phyloP scores from a whole-genome alignment of 92 coral and sea anemone genomes.

The Hydrozoanthus gracilis region DNA sequence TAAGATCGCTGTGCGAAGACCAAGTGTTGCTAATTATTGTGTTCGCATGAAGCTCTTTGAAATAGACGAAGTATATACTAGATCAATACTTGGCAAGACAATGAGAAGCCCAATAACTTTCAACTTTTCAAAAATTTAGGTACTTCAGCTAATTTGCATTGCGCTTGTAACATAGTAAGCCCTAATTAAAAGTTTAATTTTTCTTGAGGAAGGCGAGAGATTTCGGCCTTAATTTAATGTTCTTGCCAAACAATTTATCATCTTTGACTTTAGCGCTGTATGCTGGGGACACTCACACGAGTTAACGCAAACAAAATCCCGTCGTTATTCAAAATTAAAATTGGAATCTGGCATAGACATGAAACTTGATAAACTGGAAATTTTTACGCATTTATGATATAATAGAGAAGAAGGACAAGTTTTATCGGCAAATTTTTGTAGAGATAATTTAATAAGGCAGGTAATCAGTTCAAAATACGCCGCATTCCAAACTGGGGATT shows the following conservation, averaged over 20 bases:
- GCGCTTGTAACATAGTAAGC: constrained; percentile 46
- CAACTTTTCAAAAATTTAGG: constrained; percentile 35
- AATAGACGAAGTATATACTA: constrained; percentile 1
- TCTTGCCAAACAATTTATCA: constrained; percentile 74
- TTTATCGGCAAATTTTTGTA: constrained; percentile 19
- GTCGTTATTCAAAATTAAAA: constrained; percentile 49
- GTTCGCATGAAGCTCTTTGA: constrained; percentile 33
- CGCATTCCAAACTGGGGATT: constrained; percentile 35
- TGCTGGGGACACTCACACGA: constrained; percentile 61
- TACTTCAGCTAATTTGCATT: constrained; percentile 40
- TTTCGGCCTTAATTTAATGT: constrained; percentile 56
- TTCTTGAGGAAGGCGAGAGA: constrained; percentile 34
- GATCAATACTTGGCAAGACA: constrained; percentile 13
- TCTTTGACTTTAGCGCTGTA: constrained; percentile 61
- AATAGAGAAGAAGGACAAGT: neutral
- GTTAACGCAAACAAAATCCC: constrained; percentile 65
- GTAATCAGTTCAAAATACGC: constrained; percentile 25
- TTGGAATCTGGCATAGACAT: constrained; percentile 35
- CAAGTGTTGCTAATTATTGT: constrained; percentile 25
- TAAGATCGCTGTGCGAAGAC: neutral
- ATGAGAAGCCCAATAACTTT: constrained; percentile 26
- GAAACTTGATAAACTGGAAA: constrained; percentile 20
- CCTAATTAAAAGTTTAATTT: constrained; percentile 49
- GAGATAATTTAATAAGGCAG: constrained; percentile 39
- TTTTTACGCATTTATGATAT: constrained; percentile 9